These are phyloP conservation scores for Notospermus geniculatus DNA, from an alignment of 1,140 invertebrate species.

Conservation along the genomic window DNA sequence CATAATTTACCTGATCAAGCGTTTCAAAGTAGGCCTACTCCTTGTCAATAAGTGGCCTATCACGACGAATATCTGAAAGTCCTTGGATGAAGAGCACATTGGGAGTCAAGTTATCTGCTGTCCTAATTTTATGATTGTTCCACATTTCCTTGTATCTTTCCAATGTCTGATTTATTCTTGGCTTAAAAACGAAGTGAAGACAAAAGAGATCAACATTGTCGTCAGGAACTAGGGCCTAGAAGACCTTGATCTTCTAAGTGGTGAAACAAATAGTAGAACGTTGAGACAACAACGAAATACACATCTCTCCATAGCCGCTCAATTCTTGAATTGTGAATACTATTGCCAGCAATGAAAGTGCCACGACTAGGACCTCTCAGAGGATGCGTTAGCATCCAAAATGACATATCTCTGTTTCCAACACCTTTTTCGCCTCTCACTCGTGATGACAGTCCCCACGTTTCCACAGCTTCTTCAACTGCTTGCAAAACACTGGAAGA, in stretches of 20 bases:
- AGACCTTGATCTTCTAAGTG: conserved; percentile 23
- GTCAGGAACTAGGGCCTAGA: conserved; percentile 6
- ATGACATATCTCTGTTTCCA: neutral
- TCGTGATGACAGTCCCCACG: neutral
- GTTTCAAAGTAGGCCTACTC: no score
- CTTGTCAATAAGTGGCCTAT: no score
- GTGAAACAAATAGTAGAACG: conserved; percentile 22
- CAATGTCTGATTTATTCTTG: neutral
- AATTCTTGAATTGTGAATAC: no score
- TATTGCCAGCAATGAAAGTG: neutral
- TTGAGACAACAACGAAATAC: neutral
- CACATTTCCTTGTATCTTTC: neutral
- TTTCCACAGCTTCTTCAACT: neutral
- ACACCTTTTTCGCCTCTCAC: neutral
- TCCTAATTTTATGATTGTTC: conserved; percentile 10
- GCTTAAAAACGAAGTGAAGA: neutral
- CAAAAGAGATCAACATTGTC: neutral
- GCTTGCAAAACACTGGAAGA: neutral
- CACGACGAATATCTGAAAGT: no score
- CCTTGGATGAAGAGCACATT: neutral
- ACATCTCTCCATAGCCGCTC: neutral
- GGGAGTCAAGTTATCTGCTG: conserved; percentile 5
- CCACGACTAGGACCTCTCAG: neutral
- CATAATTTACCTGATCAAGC: no score
- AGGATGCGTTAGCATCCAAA: neutral